Percentiles rank a stretch among this genome's conserved stretches.
Evolutionary conservation across 2,888 invertebrate genomes (phyloP).

Genomic region (Ypsolopha scabrella): DNA sequence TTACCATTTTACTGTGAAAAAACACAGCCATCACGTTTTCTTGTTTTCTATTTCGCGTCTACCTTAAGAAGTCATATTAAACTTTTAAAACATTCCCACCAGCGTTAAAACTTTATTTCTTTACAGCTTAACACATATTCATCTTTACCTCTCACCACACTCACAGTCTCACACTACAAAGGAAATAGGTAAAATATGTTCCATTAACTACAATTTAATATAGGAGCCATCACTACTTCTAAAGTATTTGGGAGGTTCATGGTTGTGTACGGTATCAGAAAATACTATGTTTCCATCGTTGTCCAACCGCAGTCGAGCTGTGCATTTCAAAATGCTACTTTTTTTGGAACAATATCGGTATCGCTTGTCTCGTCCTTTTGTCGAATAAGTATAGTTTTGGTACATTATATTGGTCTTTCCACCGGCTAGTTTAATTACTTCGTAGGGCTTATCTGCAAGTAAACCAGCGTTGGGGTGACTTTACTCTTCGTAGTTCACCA

Average conservation of each 20-base stretch:
- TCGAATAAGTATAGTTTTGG: constrained; percentile 11
- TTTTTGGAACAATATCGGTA: constrained; percentile 8
- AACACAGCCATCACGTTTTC: no score
- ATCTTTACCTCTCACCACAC: no score
- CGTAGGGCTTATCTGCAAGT: constrained; percentile 6
- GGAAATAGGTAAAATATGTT: not conserved
- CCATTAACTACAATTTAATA: not conserved
- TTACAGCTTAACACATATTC: no score
- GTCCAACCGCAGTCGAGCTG: constrained; percentile 12
- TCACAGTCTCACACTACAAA: no score
- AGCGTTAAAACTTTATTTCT: no score
- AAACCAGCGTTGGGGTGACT: no score
- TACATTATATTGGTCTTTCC: constrained; percentile 10
- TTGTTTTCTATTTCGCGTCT: no score
- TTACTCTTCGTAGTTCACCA: no score
- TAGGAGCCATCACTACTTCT: not conserved
- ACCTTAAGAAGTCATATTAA: no score
- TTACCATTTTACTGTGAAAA: no score
- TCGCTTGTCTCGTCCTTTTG: not conserved
- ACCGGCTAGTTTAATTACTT: constrained; percentile 10
- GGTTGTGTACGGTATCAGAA: constrained; percentile 21
- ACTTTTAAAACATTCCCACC: no score
- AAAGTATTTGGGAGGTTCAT: constrained; percentile 14
- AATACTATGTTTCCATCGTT: constrained; percentile 10
- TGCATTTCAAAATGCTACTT: constrained; percentile 9